phyloP scores from a whole-genome alignment of 2,113 vertebrate genomes.

The Edolisoma coerulescens region DNA sequence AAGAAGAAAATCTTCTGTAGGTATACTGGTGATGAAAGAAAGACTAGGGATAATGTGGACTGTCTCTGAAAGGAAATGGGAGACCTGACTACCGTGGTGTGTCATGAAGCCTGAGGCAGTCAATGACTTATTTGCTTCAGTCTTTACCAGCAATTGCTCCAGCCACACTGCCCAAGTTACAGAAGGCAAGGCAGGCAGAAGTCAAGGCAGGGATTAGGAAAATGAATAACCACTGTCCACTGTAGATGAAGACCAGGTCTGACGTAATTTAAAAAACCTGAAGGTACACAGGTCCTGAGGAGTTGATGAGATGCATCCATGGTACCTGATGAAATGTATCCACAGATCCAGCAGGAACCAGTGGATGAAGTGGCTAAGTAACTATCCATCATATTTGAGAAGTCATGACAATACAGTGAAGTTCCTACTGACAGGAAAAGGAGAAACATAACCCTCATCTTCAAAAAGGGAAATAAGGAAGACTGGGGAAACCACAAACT shows the following conservation, averaged over 20 bases:
- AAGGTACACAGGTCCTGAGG: not conserved
- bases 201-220: not conserved
- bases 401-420: not conserved
- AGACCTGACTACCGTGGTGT: not conserved
- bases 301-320: not conserved
- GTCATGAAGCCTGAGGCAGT: not conserved
- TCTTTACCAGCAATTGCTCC: not conserved
- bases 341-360: rapidly evolving
- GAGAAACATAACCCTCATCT: not conserved
- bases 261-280: not conserved
- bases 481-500: not conserved
- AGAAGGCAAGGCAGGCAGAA: not conserved
- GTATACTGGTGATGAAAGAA: not conserved
- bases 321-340: not conserved
- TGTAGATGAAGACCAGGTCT: not conserved
- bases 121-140: not conserved
- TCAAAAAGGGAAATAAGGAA: not conserved
- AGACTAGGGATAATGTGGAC: not conserved
- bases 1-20: not conserved
- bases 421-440: not conserved
- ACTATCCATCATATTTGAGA: not conserved
- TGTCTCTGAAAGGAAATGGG: not conserved
- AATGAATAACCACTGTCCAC: not conserved
- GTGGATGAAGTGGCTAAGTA: not conserved
- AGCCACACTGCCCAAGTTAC: not conserved